Percentiles rank a stretch among this genome's conserved stretches.
Conservation (phyloP, 2,113 vertebrate genomes). For the Silurus glanis region DNA sequence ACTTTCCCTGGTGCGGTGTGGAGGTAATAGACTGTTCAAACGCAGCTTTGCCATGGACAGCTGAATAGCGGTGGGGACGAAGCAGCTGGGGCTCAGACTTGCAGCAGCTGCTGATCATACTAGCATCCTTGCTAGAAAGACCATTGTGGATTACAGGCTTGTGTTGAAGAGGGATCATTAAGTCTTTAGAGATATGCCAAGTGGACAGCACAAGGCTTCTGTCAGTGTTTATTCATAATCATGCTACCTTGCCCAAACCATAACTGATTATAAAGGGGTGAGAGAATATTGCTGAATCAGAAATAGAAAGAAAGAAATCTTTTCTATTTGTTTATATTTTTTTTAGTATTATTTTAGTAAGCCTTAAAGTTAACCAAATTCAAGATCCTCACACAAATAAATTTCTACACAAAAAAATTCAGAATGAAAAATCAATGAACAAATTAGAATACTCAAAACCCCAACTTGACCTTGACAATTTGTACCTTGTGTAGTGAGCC, state of each 20-base stretch:
- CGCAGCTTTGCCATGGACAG: slow-evolving; percentile 71
- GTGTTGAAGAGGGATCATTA: slow-evolving; percentile 38
- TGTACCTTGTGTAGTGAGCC: background rate
- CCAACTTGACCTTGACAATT: background rate
- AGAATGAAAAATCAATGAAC: background rate
- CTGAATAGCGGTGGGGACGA: slow-evolving; percentile 74
- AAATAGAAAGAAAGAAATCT: background rate
- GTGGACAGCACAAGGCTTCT: background rate
- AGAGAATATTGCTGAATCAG: background rate
- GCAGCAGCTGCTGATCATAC: slow-evolving; percentile 72
- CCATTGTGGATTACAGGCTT: slow-evolving; percentile 33
- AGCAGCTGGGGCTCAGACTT: slow-evolving; percentile 69
- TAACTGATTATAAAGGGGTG: background rate
- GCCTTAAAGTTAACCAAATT: background rate
- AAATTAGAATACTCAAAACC: background rate
- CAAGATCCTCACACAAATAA: background rate
- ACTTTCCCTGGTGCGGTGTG: slow-evolving; percentile 72
- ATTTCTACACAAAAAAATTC: background rate
- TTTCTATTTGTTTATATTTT: background rate
- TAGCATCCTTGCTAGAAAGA: slow-evolving; percentile 25
- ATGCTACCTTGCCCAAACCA: background rate
- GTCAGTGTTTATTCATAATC: background rate
- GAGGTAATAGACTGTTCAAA: slow-evolving; percentile 78
- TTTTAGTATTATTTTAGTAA: background rate
- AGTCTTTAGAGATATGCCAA: slow-evolving; percentile 30